Evolutionary conservation across 35 echinoderm and acorn worm species (phyloP).

Genomic region (Eucidaris tribuloides): DNA sequence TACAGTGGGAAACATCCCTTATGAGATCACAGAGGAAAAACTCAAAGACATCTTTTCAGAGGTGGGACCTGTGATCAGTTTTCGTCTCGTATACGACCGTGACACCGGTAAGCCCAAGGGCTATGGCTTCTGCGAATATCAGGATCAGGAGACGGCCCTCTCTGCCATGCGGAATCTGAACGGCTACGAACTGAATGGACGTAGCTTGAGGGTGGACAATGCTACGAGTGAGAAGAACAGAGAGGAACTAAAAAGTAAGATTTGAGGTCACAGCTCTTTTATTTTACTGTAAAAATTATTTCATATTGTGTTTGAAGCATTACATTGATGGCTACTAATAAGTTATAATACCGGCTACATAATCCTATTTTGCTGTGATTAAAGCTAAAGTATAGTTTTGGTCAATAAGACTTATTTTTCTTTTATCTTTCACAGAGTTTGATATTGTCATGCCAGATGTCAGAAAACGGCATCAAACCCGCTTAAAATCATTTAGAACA

Average conservation of each 20-base stretch:
- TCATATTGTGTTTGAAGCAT: too few species aligned
- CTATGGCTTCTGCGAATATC: constrained; percentile 99
- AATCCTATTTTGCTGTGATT: too few species aligned
- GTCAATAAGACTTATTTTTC: too few species aligned
- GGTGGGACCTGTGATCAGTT: constrained; percentile 92
- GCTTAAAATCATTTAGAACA: too few species aligned
- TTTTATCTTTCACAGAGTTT: too few species aligned
- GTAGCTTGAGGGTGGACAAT: constrained; percentile 84
- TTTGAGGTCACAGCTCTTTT: too few species aligned
- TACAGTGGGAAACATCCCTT: constrained; percentile 96
- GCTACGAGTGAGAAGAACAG: constrained; percentile 98
- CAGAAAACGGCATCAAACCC: too few species aligned
- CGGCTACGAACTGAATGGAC: constrained; percentile 87
- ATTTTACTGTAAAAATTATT: too few species aligned
- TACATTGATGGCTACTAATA: too few species aligned
- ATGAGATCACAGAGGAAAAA: constrained; percentile 97
- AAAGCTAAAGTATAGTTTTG: too few species aligned
- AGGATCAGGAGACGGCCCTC: constrained; percentile 97
- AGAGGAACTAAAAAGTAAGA: constrained; percentile 94
- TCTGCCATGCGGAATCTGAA: constrained; percentile 98
- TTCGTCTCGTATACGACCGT: constrained; percentile 89
- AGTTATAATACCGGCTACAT: too few species aligned
- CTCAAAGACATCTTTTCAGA: constrained; percentile 99
- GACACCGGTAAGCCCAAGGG: constrained; percentile 98
- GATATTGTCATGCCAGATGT: too few species aligned